Evolutionary conservation across 2,888 invertebrate species (phyloP), one percentile per base, ranked within the genome.

Genomic region (Drymonia ruficornis): DNA sequence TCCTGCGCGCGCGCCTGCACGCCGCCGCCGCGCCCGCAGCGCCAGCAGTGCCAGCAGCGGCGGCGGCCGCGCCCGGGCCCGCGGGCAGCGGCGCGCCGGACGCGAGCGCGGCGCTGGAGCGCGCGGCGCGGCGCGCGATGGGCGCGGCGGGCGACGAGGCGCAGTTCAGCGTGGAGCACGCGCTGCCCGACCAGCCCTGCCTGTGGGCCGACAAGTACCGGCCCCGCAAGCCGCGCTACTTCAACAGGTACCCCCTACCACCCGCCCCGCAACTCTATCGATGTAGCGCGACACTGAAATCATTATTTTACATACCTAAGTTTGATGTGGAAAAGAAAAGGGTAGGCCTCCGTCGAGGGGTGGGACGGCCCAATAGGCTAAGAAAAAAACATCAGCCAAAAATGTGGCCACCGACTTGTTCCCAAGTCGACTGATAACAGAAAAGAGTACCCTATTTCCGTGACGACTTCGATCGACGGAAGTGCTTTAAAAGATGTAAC

Each of bases 171-270:
- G 98, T 97, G 46, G 97, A 99, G 94, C 95, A 97, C 56, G 94
- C 96, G 29, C 86, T 99, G 63, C 97, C 98, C 71, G 96, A 96
- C 59, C 96, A 97, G 89, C 96, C 97, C 11, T 97, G 98, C 77
- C 90, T 98, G 29, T 99, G 99, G 98, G 98, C 99, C 0, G 99
- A 99, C 89, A 99, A 99, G 90, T 99, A 99, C 87, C 93, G 99
- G 12, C 99, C 99, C 0, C 91, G 99, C 47, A 99, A 99, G 70
- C 99, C 99, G 0, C 91, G 99, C 18, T 99, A 99, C 91, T 99
- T 99, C 91, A 99, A 99, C 93, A 93, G 92, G 91, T 89, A 44
- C 15, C 7, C 13, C 11, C 34, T 9, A 40, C 19, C 5, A 4
- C 19, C 44, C 8, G 12, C 1, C 4, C 0, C 4, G 1, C 2